A percentile compares a stretch with the other conserved stretches of the same genome.
Evolutionary conservation across 2,113 vertebrate species (phyloP).

Genomic region (Pongo pygmaeus): DNA sequence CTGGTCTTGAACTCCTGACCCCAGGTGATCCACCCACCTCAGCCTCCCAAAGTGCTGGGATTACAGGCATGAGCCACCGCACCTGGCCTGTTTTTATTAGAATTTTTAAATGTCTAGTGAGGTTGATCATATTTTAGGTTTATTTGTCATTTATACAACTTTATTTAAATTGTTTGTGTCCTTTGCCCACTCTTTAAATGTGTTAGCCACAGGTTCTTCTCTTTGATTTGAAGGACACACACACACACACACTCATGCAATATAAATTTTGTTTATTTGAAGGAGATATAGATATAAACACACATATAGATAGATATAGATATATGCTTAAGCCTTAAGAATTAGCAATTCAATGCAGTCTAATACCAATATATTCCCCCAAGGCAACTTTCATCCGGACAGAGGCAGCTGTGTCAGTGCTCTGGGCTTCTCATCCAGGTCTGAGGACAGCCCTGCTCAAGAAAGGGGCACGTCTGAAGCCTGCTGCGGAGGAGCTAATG

Average conservation of each 20-base stretch:
- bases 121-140: neutral
- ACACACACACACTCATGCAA: neutral
- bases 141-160: too few species aligned
- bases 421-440: neutral
- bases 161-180: rapidly evolving
- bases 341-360: rapidly evolving
- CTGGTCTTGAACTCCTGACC: too few species aligned
- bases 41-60: too few species aligned
- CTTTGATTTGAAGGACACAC: neutral
- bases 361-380: neutral
- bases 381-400: neutral
- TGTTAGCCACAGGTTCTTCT: too few species aligned
- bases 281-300: neutral
- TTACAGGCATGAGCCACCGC: too few species aligned
- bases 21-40: too few species aligned
- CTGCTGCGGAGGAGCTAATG: neutral
- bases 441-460: neutral
- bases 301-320: neutral
- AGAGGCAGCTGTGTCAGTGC: neutral
- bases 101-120: neutral
- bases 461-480: too few species aligned
- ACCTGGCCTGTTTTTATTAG: too few species aligned
- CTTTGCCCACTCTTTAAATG: neutral
- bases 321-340: rapidly evolving
- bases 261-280: neutral